A percentile compares a stretch with the other conserved stretches of the same genome.
These are phyloP conservation scores for Orientallactaga sibirica DNA, from an alignment of 2,797 vertebrate genomes.

Conservation along the genomic window DNA sequence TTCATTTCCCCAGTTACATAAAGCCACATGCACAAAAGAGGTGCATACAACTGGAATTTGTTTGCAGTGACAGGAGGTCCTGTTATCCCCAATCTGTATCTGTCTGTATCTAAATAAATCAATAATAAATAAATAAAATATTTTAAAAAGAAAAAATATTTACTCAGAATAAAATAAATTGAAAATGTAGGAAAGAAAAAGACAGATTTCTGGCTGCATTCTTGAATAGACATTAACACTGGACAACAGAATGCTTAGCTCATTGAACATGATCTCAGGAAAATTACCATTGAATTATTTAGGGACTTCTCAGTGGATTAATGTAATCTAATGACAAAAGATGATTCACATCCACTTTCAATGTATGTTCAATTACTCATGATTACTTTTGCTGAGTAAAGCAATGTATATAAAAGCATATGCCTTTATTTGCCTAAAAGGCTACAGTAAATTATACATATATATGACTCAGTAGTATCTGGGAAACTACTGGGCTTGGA, in stretches of 20 bases:
- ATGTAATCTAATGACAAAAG: conserved; percentile 68
- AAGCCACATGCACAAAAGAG: too few relatives aligned
- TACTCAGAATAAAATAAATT: conserved; percentile 39
- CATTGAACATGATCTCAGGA: conserved; percentile 62
- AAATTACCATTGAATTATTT: conserved; percentile 74
- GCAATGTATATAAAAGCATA: not conserved
- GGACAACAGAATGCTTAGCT: conserved; percentile 23
- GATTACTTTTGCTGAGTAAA: conserved; percentile 68
- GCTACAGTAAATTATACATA: conserved; percentile 27
- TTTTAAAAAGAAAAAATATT: not conserved
- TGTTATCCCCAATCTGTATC: too few relatives aligned
- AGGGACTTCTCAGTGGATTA: conserved; percentile 67
- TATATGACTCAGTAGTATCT: conserved; percentile 30
- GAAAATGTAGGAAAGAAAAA: conserved; percentile 33
- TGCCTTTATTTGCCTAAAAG: conserved; percentile 47
- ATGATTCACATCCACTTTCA: conserved; percentile 70
- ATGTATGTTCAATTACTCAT: conserved; percentile 56
- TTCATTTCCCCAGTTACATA: too few relatives aligned
- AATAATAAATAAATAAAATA: not conserved
- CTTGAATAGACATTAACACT: conserved; percentile 22
- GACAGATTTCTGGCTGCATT: not conserved
- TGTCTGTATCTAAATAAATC: too few relatives aligned
- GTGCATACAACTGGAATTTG: too few relatives aligned
- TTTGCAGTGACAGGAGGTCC: too few relatives aligned
- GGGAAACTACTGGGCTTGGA: not conserved